Percentiles rank a stretch among this genome's conserved stretches.
These are phyloP conservation scores for Apaloderma vittatum DNA, from an alignment of 2,113 vertebrate genomes.

Conservation along the genomic window DNA sequence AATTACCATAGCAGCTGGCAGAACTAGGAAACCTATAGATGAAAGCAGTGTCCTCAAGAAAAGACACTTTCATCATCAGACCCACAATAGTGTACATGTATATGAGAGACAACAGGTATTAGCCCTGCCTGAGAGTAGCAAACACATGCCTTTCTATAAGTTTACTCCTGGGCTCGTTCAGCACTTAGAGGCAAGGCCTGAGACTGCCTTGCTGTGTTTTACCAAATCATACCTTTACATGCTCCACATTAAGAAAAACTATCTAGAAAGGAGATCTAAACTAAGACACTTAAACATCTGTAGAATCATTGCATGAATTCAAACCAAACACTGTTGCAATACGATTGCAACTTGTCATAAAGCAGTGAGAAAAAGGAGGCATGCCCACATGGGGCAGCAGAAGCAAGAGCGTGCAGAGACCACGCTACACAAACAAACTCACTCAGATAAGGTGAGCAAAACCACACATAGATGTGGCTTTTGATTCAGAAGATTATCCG, in stretches of 20 bases:
- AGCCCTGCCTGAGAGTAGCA: background rate
- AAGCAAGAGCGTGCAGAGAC: accelerated
- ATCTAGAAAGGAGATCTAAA: background rate
- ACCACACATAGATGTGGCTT: accelerated
- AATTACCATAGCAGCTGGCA: background rate
- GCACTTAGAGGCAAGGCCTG: background rate
- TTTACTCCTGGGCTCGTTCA: background rate
- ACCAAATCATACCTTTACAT: accelerated
- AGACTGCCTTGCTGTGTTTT: background rate
- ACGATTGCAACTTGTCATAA: background rate
- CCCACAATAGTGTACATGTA: accelerated
- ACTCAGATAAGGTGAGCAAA: background rate
- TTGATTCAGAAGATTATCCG: background rate
- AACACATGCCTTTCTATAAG: accelerated
- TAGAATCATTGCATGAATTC: too few species aligned
- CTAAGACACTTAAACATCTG: background rate
- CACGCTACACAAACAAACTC: accelerated
- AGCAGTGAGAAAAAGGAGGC: accelerated
- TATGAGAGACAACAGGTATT: background rate
- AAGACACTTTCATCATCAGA: background rate
- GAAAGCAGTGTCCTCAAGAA: background rate
- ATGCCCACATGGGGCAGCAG: background rate
- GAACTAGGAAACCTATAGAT: background rate
- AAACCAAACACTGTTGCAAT: background rate
- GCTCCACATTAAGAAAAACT: accelerated